These are phyloP conservation scores for Neostethus bicornis DNA, from an alignment of 2,797 vertebrate species.

Conservation along the genomic window DNA sequence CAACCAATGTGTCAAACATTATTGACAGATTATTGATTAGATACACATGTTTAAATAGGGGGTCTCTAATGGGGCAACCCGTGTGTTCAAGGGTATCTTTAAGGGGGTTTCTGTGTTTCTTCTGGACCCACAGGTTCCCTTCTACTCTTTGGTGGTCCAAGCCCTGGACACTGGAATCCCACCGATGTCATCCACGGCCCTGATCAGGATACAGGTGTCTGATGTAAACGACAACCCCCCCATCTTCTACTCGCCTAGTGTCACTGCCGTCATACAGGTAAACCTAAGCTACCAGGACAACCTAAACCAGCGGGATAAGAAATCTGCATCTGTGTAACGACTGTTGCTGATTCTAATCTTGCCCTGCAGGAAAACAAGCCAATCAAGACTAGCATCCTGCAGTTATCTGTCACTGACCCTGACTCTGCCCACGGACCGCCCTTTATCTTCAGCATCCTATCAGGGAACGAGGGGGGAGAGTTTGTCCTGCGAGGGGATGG, in stretches of 20 bases:
- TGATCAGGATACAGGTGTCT: constrained; percentile 91
- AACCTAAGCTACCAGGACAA: neutral
- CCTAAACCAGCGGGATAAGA: too few relatives aligned
- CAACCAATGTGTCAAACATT: too few relatives aligned
- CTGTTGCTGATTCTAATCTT: neutral
- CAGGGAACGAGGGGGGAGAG: constrained; percentile 91
- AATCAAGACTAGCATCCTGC: constrained; percentile 91
- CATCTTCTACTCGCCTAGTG: constrained; percentile 89
- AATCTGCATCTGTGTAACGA: too few relatives aligned
- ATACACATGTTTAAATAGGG: too few relatives aligned
- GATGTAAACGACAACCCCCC: constrained; percentile 96
- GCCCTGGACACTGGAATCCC: constrained; percentile 89
- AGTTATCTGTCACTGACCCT: constrained; percentile 91
- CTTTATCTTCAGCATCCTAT: constrained; percentile 89
- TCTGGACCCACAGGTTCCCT: too few relatives aligned
- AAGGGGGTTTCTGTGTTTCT: too few relatives aligned
- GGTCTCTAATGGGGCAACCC: too few relatives aligned
- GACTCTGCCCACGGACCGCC: constrained; percentile 95
- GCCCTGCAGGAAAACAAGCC: constrained; percentile 98
- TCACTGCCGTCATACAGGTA: constrained; percentile 94
- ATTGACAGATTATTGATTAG: too few relatives aligned
- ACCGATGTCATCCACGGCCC: constrained; percentile 88
- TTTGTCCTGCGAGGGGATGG: constrained; percentile 90
- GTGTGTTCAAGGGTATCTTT: too few relatives aligned
- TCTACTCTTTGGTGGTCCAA: constrained; percentile 87